phyloP scores from a whole-genome alignment of 2,797 vertebrate species.

The Gephyroberyx darwinii region DNA sequence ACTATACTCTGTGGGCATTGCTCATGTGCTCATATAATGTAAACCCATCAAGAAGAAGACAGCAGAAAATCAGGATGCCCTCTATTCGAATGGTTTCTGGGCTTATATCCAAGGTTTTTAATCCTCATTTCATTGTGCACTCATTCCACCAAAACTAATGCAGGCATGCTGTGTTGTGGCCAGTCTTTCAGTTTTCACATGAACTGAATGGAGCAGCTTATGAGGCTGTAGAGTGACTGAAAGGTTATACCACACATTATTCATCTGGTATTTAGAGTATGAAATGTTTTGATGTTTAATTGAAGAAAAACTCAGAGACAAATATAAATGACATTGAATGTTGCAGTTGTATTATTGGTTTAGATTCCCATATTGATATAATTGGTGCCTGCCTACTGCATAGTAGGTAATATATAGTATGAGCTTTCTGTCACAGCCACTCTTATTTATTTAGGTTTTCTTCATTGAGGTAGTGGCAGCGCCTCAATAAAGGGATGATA shows the following conservation, averaged over 20 bases:
- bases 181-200: slow-evolving; percentile 54
- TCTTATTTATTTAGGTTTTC: background rate
- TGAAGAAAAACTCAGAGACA: background rate
- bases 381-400: background rate
- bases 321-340: background rate
- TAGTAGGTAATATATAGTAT: background rate
- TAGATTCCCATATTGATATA: background rate
- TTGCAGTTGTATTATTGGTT: background rate
- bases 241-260: slow-evolving; percentile 11
- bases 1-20: slow-evolving; percentile 19
- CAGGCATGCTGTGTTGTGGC: slow-evolving; percentile 62
- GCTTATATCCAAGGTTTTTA: slow-evolving; percentile 74
- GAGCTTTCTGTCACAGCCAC: too few relatives aligned
- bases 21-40: slow-evolving; percentile 49
- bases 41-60: slow-evolving; percentile 34
- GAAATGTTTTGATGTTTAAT: background rate
- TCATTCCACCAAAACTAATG: slow-evolving; percentile 74
- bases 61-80: slow-evolving; percentile 61
- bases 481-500: background rate
- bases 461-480: background rate
- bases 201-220: slow-evolving; percentile 54
- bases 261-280: slow-evolving; percentile 18
- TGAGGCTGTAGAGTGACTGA: slow-evolving; percentile 24
- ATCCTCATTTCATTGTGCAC: slow-evolving; percentile 79
- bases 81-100: slow-evolving; percentile 71